Base-by-base conservation (phyloP, 2,888 invertebrate genomes). In the Sthenelais limicola region DNA sequence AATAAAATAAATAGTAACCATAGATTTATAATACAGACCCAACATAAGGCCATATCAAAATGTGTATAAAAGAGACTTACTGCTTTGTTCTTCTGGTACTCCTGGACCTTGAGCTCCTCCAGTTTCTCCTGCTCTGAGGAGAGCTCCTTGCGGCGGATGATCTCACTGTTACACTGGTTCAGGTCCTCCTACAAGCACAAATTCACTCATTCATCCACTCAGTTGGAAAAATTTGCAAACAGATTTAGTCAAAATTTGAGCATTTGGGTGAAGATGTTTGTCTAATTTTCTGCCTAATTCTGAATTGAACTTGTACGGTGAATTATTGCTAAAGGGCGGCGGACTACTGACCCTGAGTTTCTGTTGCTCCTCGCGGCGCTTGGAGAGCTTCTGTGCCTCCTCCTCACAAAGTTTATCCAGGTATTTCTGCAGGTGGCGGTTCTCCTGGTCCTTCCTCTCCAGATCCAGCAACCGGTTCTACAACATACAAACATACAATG, bases 381-480 rank as follows among this genome's bases (percentile, higher is more conserved):
- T 82, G 66, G 84, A 83, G 28, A 84, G 72, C 52, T 80, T 80
- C 26, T 79, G 78, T 32, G 82, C 79, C 52, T 88, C 88, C 72
- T 87, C 88, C 70, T 84, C 84, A 82, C 86, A 85, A 76, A 88
- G 81, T 72, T 85, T 85, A 76, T 86, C 86, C 7, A 88, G 81
- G 76, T 87, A 85, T 74, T 85, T 84, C 80, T 85, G 84, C 85
- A 87, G 85, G 73, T 83, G 80, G 1, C 84, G 75, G 75, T 88
- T 88, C 78, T 88, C 88, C 78, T 86, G 86, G 74, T 88, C 88
- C 75, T 88, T 88, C 21, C 82, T 77, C 75, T 88, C 87, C 70
- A 88, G 76, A 33, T 86, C 86, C 78, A 85, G 82, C 69, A 87
- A 76, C 18, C 81, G 72, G 30, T 78, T 75, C 78, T 79, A 49